These are phyloP conservation scores for Hypercompe scribonia DNA, from an alignment of 2,888 invertebrate genomes.

Conservation along the genomic window DNA sequence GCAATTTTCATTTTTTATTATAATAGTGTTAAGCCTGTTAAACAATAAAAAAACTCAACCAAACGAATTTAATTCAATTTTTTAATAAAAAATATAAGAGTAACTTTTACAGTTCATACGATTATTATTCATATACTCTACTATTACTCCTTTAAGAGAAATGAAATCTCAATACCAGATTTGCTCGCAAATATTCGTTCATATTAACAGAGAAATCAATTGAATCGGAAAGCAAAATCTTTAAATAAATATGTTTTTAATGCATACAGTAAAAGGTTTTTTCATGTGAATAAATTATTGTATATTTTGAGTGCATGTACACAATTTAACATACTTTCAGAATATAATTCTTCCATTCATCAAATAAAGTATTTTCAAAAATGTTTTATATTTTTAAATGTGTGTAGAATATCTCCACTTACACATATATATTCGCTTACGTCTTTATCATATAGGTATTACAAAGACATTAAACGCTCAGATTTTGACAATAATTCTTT, in stretches of 20 bases:
- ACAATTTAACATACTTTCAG: neutral
- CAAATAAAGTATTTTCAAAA: neutral
- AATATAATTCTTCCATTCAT: neutral
- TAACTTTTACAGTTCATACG: neutral
- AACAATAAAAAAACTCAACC: too few relatives aligned
- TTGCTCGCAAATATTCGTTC: neutral
- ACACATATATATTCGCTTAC: neutral
- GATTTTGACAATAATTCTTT: neutral
- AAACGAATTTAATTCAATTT: too few relatives aligned
- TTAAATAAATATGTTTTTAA: neutral
- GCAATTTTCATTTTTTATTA: too few relatives aligned
- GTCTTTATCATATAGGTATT: too few relatives aligned
- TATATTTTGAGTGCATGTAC: neutral
- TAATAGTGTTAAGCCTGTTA: too few relatives aligned
- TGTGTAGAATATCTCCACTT: neutral
- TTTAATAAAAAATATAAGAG: too few relatives aligned
- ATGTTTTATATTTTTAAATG: neutral
- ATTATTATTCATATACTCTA: neutral
- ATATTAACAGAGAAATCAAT: neutral
- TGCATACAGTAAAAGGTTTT: neutral
- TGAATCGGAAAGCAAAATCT: neutral
- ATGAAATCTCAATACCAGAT: neutral
- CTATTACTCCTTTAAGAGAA: neutral
- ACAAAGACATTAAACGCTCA: neutral
- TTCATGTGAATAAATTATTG: neutral